Base-by-base conservation (phyloP, 2,797 vertebrate genomes). In the Sebastes oblongus region DNA sequence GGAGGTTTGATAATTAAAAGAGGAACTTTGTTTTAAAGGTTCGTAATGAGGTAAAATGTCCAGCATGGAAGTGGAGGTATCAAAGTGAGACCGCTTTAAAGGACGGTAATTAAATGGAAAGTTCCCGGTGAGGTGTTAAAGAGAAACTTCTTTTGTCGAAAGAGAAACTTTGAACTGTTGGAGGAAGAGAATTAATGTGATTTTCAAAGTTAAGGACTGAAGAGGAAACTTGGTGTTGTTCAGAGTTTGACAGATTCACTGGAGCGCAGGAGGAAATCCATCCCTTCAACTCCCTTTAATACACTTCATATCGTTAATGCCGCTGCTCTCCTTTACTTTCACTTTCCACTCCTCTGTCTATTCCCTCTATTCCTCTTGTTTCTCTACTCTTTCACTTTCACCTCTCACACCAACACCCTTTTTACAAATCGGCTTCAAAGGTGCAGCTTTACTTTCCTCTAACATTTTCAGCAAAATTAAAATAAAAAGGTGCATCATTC, bases 191-290 rank as follows among this genome's bases (percentile, higher is more conserved):
- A 82, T 77, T 59, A 81, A 81, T 74, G 55, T 1, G 61, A 70
- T 39, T 4, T 46, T 29, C 11, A 24, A 75, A 76, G 87, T 76
- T 52, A 8, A 65, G 52, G 42, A 54, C 42, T 12, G 66, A 86
- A 73, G 66, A 61, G 67, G 62, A 82, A 87, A 84, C 71, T 76
- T 78, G 4, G 18, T 56, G 65, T 71, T 61, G 75, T 74, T 80
- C 50, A n/a, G 76, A 87, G 55, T 88, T 77, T 80, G 89, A 91
- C 87, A 77, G 83, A 85, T 86, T 88, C 85, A 89, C 12, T 75
- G 85, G 71, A 91, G 88, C 73, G 22, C 16, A 18, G 67, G 66
- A 67, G 34, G n/a, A 81, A 87, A 83, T 77, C 75, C 81, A 65
- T 81, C 69, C 77, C 70, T 71, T 56, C 75, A 54, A 11, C 78